Evolutionary conservation across 2,888 invertebrate genomes (phyloP), one percentile per base, ranked within the genome.

Genomic region (Pheosia tremula): DNA sequence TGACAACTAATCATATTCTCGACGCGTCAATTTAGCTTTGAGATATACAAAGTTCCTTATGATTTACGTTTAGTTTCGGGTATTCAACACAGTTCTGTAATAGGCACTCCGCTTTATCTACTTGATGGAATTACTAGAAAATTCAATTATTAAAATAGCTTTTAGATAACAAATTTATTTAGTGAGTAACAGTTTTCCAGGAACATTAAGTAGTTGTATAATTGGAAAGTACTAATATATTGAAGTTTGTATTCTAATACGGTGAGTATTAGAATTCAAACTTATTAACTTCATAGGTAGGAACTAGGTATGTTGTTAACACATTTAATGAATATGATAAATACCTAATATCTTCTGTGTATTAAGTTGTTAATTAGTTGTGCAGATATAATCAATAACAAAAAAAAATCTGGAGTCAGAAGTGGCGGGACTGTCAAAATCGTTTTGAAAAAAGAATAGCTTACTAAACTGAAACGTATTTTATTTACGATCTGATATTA

Each of bases 401-500:
- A 24, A 24, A 24, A 24, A 24, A 24, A 24, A 24, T 24, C 24
- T 24, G 24, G 24, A 24, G 24, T 24, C 24, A 24, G 24, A 24
- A 24, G 24, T 24, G 24, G 24, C 24, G 24, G 24, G 24, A 24
- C 24, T 24, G 24, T 2, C 24, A 24, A 24, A 24, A 24, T 24
- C 24, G 24, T 24, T 24, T 24, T 24, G 24, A 24, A 24, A 50
- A 24, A 50, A 24, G 1, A 13, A 50, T 50, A 24, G 7, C 24
- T 24, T 50, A 47, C 47, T 47, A 4, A 47, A 47, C 0, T 47
- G 45, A 8, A n/a, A 47, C 47, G 3, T n/a, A 47, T n/a, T 47
- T 53, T 53, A 37, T 11, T 53, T 7, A 53, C 53, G 37, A 53
- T 53, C 53, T 53, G 7, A 53, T 37, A 61, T 63, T 61, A 63